These are phyloP conservation scores for Samia ricini DNA, from an alignment of 1,140 invertebrate species.

Conservation along the genomic window DNA sequence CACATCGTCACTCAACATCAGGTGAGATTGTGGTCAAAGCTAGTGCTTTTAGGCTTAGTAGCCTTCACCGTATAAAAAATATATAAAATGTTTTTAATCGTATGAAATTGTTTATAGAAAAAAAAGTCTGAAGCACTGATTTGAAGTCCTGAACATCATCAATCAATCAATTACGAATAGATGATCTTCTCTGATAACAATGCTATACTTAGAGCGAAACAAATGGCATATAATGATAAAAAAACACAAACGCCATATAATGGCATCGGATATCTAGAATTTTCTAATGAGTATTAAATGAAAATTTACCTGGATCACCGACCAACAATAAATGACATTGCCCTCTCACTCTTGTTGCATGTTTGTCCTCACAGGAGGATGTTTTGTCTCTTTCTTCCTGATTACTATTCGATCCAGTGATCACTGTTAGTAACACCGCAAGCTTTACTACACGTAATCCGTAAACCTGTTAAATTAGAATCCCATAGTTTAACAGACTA, in stretches of 20 bases:
- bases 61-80: background rate
- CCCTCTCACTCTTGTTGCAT: slow-evolving; percentile 77
- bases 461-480: slow-evolving; percentile 82
- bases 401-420: slow-evolving; percentile 66
- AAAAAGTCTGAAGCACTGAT: no score
- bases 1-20: no score
- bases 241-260: no score
- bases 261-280: no score
- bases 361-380: slow-evolving; percentile 38
- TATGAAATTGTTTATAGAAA: background rate
- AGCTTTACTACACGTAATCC: slow-evolving; percentile 93
- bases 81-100: background rate
- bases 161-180: no score
- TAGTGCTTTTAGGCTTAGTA: no score
- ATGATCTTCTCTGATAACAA: no score
- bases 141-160: no score
- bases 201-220: no score
- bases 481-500: background rate
- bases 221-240: no score
- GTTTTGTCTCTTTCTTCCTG: slow-evolving; percentile 41
- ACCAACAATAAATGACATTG: slow-evolving; percentile 93
- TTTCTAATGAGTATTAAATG: background rate
- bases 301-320: slow-evolving; percentile 87
- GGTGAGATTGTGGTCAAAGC: no score
- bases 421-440: slow-evolving; percentile 82